These are phyloP conservation scores for Epinephelus fuscoguttatus DNA, from an alignment of 2,113 vertebrate genomes.

Conservation along the genomic window DNA sequence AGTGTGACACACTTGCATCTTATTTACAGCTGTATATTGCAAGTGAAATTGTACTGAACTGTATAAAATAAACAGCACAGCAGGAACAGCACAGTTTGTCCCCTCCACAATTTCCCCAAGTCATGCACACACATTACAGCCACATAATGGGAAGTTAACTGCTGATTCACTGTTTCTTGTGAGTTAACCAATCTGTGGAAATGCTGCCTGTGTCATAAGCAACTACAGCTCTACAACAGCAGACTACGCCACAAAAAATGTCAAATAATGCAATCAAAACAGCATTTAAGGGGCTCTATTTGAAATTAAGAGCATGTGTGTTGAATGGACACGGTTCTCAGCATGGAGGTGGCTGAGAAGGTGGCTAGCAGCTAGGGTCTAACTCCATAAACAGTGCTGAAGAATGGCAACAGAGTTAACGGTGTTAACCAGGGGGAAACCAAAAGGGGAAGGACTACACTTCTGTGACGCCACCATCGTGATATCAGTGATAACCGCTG, in stretches of 20 bases:
- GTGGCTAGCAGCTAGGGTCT: too few relatives aligned
- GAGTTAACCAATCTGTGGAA: background rate
- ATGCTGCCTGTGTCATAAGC: too few relatives aligned
- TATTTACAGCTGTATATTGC: background rate
- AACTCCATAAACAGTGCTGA: too few relatives aligned
- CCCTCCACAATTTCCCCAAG: background rate
- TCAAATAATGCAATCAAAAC: background rate
- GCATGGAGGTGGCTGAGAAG: too few relatives aligned
- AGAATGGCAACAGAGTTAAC: too few relatives aligned
- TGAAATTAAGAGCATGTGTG: too few relatives aligned
- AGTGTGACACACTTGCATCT: background rate
- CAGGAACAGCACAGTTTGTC: background rate
- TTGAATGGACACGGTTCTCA: too few relatives aligned
- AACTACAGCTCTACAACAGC: background rate
- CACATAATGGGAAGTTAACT: background rate
- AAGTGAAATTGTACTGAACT: background rate
- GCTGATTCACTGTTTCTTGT: slow-evolving; percentile 2
- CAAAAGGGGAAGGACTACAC: too few relatives aligned
- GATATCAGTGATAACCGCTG: too few relatives aligned
- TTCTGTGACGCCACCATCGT: too few relatives aligned
- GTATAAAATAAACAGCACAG: background rate
- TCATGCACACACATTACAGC: background rate
- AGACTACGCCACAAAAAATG: background rate
- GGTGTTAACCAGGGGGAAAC: too few relatives aligned
- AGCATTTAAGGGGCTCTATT: background rate